Base-by-base conservation (phyloP, 1,140 invertebrate genomes). In the Whitmania pigra region DNA sequence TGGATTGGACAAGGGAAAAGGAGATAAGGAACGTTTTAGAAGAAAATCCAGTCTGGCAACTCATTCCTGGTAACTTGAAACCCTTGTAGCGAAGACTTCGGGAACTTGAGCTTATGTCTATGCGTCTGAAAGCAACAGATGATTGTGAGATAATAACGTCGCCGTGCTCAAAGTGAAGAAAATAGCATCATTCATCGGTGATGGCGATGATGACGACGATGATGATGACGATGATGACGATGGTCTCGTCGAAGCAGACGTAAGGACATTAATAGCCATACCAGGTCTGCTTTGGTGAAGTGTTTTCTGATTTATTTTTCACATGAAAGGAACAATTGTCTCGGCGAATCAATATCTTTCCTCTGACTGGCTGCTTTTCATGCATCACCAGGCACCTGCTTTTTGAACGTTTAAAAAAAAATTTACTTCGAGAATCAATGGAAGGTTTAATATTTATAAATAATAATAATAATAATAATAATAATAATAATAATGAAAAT, bases 401-500 rank as follows among this genome's bases (percentile, higher is more conserved):
- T 31, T n/a, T 13, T 25, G 29, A 63, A 25, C 9, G 20, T 18
- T 25, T 13, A 25, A 31, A 11, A 18, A 31, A 63, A 63, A 63
- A 11, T 22, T 2, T 63, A 25, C 57, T 63, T 31, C 15, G 57
- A n/a, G n/a, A n/a, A n/a, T n/a, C n/a, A n/a, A n/a, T n/a, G n/a
- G 6, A 22, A 36, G 31, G 31, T 25, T 25, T 63, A 63, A 63
- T 6, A 63, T 11, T n/a, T 36, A 36, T 36, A 36, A 57, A 63
- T 63, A 63, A 63, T 63, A 63, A 63, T 63, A 63, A 63, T 63
- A 63, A 63, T 63, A 63, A 63, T 63, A 63, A 63, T 63, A 63
- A 63, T 63, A 57, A 63, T 63, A 63, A 63, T 63, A 63, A 63
- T 63, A 63, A 63, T 63, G 22, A 63, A 11, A 63, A 63, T 63